These are phyloP conservation scores for Microhierax caerulescens DNA, from an alignment of 2,797 vertebrate species.

Conservation along the genomic window DNA sequence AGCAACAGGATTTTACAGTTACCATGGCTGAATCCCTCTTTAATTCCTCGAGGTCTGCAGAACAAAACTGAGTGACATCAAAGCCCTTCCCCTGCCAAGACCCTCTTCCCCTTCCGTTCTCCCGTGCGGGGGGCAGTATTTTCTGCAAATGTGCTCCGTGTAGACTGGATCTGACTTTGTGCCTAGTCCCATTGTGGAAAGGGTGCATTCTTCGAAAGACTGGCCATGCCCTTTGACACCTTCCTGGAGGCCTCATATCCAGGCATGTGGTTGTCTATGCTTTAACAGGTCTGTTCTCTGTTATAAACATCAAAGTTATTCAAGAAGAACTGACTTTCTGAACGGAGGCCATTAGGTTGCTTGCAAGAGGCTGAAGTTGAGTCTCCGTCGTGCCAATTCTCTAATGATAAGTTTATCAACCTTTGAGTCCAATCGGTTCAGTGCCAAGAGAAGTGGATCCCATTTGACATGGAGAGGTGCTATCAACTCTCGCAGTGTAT, in stretches of 20 bases:
- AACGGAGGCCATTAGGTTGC: conserved; percentile 81
- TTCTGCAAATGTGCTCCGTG: conserved; percentile 77
- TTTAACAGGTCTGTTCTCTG: conserved; percentile 78
- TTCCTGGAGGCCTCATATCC: conserved; percentile 78
- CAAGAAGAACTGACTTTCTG: conserved; percentile 73
- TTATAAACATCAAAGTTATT: conserved; percentile 78
- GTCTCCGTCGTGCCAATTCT: conserved; percentile 81
- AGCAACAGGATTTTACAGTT: conserved; percentile 70
- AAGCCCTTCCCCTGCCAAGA: conserved; percentile 75
- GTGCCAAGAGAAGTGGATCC: conserved; percentile 84
- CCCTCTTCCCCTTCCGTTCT: conserved; percentile 75
- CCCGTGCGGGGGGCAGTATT: conserved; percentile 66
- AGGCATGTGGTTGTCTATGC: conserved; percentile 77
- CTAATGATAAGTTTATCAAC: conserved; percentile 84
- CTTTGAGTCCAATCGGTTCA: conserved; percentile 82
- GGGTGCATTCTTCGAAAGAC: conserved; percentile 78
- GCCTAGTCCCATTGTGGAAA: conserved; percentile 81
- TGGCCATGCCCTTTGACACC: conserved; percentile 75
- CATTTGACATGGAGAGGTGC: conserved; percentile 83
- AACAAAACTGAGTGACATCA: conserved; percentile 74
- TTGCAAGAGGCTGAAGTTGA: conserved; percentile 82
- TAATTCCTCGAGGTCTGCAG: conserved; percentile 69
- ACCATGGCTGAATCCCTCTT: conserved; percentile 73
- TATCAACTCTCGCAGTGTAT: conserved; percentile 85
- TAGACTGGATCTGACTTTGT: conserved; percentile 78